Evolutionary conservation across 2,797 vertebrate species (phyloP).

Genomic region (Sebastes baramenuke): DNA sequence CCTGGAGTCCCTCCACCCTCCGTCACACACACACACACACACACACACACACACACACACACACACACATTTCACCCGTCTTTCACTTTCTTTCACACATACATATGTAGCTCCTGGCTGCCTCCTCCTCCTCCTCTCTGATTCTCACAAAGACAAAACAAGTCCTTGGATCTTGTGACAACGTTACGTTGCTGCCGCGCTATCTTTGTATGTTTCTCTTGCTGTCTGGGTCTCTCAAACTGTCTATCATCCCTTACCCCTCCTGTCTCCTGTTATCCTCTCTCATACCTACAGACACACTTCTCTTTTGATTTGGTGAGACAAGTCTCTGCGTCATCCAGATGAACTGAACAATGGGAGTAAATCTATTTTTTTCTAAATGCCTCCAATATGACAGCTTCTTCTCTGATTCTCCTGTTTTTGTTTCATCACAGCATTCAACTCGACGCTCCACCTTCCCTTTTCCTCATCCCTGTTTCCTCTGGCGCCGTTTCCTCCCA

Average conservation of each 20-base stretch:
- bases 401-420: neutral
- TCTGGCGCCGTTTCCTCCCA: slow-evolving; percentile 56
- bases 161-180: slow-evolving; percentile 64
- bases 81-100: neutral
- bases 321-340: slow-evolving; percentile 1
- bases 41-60: neutral
- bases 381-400: neutral
- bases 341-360: slow-evolving; percentile 7
- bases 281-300: neutral
- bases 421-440: slow-evolving; percentile 2
- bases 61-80: neutral
- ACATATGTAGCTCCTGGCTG: slow-evolving; percentile 27
- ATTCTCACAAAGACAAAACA: slow-evolving; percentile 69
- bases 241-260: slow-evolving; percentile 16
- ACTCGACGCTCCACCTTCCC: neutral
- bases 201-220: slow-evolving; percentile 49
- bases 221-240: slow-evolving; percentile 39
- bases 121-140: slow-evolving; percentile 30
- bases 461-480: slow-evolving; percentile 33
- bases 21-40: slow-evolving; percentile 4
- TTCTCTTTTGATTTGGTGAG: slow-evolving; percentile 17
- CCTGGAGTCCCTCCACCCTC: slow-evolving; percentile 49
- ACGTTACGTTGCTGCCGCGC: neutral
- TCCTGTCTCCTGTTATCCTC: neutral
- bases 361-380: slow-evolving; percentile 19